phyloP scores from a whole-genome alignment of 2,888 invertebrate genomes.

The Aleiodes leptofemur region DNA sequence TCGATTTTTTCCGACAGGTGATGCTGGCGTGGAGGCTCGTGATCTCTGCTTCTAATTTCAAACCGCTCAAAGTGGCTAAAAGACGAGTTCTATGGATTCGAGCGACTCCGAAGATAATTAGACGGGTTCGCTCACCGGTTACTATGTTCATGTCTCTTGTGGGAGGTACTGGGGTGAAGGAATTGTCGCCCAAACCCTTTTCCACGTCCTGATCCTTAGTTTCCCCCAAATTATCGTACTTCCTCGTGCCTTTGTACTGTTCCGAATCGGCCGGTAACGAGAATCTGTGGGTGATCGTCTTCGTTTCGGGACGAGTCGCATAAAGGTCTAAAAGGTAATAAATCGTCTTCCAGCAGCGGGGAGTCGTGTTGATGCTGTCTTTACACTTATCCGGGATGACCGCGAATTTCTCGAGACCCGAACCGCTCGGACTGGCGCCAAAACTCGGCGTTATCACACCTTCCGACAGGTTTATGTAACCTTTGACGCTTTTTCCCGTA shows the following conservation, averaged over 20 bases:
- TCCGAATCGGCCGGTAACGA: conserved; percentile 85
- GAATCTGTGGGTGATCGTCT: conserved; percentile 90
- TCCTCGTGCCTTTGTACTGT: conserved; percentile 79
- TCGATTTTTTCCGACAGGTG: conserved; percentile 91
- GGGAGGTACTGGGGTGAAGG: conserved; percentile 74
- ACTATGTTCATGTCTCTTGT: conserved; percentile 62
- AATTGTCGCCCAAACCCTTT: conserved; percentile 75
- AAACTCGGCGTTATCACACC: conserved; percentile 84
- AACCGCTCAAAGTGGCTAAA: conserved; percentile 92
- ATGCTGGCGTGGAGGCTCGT: conserved; percentile 93
- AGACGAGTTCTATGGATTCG: conserved; percentile 91
- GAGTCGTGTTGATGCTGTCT: conserved; percentile 76
- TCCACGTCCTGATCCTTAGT: conserved; percentile 79
- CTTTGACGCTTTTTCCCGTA: conserved; percentile 90
- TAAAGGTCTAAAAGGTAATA: conserved; percentile 94
- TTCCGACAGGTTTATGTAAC: conserved; percentile 89
- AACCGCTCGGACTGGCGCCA: conserved; percentile 80
- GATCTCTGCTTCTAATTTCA: conserved; percentile 96
- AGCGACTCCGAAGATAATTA: conserved; percentile 91
- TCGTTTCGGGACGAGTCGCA: conserved; percentile 95
- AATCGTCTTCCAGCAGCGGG: conserved; percentile 96
- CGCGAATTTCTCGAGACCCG: conserved; percentile 77
- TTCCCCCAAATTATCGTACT: conserved; percentile 78
- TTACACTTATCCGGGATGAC: conserved; percentile 77
- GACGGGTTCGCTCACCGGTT: conserved; percentile 82